Conservation (phyloP, 2,888 invertebrate genomes). For the Agrotis clavis region DNA sequence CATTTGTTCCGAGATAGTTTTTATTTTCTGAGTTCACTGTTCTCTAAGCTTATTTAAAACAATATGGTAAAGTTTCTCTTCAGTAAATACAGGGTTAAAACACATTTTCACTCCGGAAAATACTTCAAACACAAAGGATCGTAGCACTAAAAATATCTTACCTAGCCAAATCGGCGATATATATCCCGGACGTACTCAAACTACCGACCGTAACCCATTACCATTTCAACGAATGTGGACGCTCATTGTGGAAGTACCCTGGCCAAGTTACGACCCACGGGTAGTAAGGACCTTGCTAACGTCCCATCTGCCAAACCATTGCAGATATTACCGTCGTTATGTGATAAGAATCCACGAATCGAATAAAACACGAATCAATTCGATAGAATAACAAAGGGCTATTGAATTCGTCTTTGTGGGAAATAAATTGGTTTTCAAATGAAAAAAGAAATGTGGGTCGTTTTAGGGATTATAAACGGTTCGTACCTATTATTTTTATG, state of each 20-base stretch:
- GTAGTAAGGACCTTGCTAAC: slow-evolving; percentile 54
- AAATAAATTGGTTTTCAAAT: slow-evolving; percentile 74
- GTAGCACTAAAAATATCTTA: slow-evolving; percentile 62
- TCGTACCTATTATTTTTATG: slow-evolving; percentile 48
- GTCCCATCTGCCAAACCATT: slow-evolving; percentile 63
- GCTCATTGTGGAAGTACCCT: slow-evolving; percentile 76
- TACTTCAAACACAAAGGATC: slow-evolving; percentile 45
- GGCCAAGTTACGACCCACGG: slow-evolving; percentile 76
- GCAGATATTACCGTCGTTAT: slow-evolving; percentile 79
- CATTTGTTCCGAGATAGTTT: slow-evolving; percentile 30
- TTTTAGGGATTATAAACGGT: slow-evolving; percentile 51
- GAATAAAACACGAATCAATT: slow-evolving; percentile 78
- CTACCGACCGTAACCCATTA: slow-evolving; percentile 76
- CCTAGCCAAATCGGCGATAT: slow-evolving; percentile 65
- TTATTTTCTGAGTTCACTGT: slow-evolving; percentile 22
- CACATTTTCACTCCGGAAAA: slow-evolving; percentile 36
- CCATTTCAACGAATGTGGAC: slow-evolving; percentile 77
- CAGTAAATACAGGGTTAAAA: slow-evolving; percentile 2
- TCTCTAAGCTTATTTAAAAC: slow-evolving; percentile 9
- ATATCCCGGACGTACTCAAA: slow-evolving; percentile 70
- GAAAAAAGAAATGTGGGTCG: slow-evolving; percentile 60
- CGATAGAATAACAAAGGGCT: slow-evolving; percentile 73
- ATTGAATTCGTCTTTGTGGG: slow-evolving; percentile 75
- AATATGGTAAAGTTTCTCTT: slow-evolving; percentile 10
- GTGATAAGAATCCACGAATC: slow-evolving; percentile 82